Base-by-base conservation (phyloP, 1,140 invertebrate species). In the Nebria ingens region DNA sequence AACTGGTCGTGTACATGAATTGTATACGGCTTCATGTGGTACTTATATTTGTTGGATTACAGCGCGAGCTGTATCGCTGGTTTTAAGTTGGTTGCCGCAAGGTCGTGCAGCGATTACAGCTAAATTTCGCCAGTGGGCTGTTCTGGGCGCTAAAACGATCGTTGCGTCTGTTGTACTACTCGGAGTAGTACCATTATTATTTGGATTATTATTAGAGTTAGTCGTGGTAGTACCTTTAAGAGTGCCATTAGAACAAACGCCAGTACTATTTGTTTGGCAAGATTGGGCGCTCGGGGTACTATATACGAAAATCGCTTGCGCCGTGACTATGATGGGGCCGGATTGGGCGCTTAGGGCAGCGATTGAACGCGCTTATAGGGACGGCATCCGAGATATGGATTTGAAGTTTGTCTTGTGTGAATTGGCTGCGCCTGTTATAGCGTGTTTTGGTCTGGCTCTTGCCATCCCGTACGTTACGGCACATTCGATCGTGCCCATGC, bases 241-340 rank as follows among this genome's bases (percentile, higher is more conserved):
- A n/a, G 92, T 98, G 9, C 91, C 93, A 0, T 71, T 97, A 2
- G 84, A 92, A 63, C 94, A 98, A 71, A 93, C 93, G 15, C 95
- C 96, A 0, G 85, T 98, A 3, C 81, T 95, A 51, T 98, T 96
- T 68, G 82, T 96, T n/a, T 91, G 87, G 86, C 86, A 97, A 78
- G 92, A 97, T 73, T 98, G 93, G 94, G 93, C 93, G 0, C 74
- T 98, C 2, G 96, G 97, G 11, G 91, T 98, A 4, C 75, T 98
- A 0, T 97, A 98, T 68, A 96, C 93, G 1, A 99, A 99, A 76
- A 98, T 98, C 56, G 87, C 94, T n/a, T 95, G 92, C 63, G 96
- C 93, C 1, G 74, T 97, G 2, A 93, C 91, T 0, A 89, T 98
- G 80, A 98, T 98, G 92, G 93, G 93, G 0, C 96, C 95, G 0